These are phyloP conservation scores for Octopus sinensis DNA, from an alignment of 1,140 invertebrate genomes.

Conservation along the genomic window DNA sequence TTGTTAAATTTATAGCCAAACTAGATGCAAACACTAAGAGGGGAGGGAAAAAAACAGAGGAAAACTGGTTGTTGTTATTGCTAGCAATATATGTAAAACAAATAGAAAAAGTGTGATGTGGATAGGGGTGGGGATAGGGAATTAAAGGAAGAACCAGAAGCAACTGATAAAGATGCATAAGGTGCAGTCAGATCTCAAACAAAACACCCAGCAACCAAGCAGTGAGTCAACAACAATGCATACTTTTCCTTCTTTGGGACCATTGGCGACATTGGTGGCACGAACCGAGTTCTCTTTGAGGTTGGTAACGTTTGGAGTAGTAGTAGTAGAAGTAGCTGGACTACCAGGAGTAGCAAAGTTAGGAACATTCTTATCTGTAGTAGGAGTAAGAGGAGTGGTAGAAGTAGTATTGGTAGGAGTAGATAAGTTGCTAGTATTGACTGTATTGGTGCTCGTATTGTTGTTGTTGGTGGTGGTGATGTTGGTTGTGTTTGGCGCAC, in stretches of 20 bases:
- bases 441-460: neutral
- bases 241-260: constrained; percentile 2
- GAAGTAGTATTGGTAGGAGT: neutral
- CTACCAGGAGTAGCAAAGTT: neutral
- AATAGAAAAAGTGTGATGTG: too few species aligned
- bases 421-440: neutral
- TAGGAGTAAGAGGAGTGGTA: neutral
- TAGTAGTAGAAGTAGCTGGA: neutral
- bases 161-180: too few species aligned
- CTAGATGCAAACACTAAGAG: too few species aligned
- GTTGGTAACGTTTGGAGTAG: neutral
- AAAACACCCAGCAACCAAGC: constrained; percentile 6
- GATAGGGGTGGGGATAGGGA: too few species aligned
- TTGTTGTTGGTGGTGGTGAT: neutral
- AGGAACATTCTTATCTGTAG: neutral
- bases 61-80: too few species aligned
- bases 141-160: too few species aligned
- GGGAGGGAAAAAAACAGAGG: too few species aligned
- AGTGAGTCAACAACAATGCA: neutral
- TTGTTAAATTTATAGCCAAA: too few species aligned
- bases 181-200: neutral
- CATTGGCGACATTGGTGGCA: neutral
- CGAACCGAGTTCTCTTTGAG: neutral
- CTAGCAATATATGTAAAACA: too few species aligned
- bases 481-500: neutral